Evolutionary conservation across 2,113 vertebrate genomes (phyloP), one percentile per base, ranked within the genome.

Genomic region (Brachyistius frenatus): DNA sequence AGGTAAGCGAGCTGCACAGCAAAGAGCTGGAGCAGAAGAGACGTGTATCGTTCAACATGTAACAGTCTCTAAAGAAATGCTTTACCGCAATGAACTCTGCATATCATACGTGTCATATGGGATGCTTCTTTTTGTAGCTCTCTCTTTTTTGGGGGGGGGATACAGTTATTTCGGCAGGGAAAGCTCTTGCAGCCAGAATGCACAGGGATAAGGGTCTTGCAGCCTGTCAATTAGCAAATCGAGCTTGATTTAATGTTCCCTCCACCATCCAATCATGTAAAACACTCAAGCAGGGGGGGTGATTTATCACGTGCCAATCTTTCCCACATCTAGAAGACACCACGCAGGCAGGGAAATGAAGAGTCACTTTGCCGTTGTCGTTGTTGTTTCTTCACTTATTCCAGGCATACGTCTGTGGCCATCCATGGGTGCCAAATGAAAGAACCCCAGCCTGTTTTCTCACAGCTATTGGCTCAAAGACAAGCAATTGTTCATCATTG

Each of bases 251-350:
- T 90, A 91, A 89, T 68, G 74, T 86, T 85, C 79, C 65, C 55
- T 86, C 76, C 54, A 57, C 66, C 70, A 86, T 89, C 79, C 73
- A 83, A 88, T 92, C 85, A 85, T 88, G 75, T 77, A 81, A 85
- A 81, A 83, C 78, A 82, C 83, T 66, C 7, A 4, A 60, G 71
- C 58, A 15, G 41, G 41, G 49, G 23, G 64, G 54, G 73, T 84
- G 76, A 89, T 91, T 90, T 86, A 89, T 90, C 82, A 74, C 49
- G n/a, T 58, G 73, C 76, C 82, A 83, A 66, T 88, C 78, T 82
- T 78, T 75, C 49, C 76, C 62, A 60, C 78, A 81, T 85, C 71
- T 70, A 81, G 77, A 36, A 7, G 54, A 33, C 72, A 65, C 60
- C 11, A 46, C 71, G 74, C 70, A 54, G 31, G 14, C 58, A 44